Evolutionary conservation across 2,888 invertebrate genomes (phyloP).

Genomic region (Trisateles emortualis): DNA sequence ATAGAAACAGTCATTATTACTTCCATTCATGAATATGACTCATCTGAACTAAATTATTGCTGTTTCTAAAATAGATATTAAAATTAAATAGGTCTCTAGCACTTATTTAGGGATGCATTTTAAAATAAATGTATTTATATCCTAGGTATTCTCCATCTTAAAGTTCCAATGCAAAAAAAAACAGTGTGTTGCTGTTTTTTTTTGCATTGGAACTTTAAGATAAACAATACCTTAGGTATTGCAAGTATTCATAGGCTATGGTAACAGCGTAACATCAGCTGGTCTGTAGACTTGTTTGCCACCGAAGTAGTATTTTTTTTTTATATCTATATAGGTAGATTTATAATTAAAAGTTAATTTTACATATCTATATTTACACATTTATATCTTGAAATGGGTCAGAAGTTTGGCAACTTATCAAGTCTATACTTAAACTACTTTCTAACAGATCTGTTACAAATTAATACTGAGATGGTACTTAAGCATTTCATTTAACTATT

Average conservation of each 20-base stretch:
- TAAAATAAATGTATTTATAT: too few relatives aligned
- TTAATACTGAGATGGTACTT: constrained; percentile 16
- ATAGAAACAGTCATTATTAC: constrained; percentile 6
- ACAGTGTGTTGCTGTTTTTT: too few relatives aligned
- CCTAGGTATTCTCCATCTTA: too few relatives aligned
- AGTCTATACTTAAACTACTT: constrained; percentile 50
- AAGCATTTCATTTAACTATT: not conserved
- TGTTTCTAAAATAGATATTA: not conserved
- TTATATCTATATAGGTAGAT: constrained; percentile 15
- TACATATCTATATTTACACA: constrained; percentile 39
- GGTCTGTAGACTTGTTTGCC: too few relatives aligned
- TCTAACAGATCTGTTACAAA: constrained; percentile 27
- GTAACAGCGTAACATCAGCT: too few relatives aligned
- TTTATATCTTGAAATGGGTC: constrained; percentile 63
- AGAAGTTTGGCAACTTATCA: constrained; percentile 70
- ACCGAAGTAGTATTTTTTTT: too few relatives aligned
- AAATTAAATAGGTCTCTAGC: too few relatives aligned
- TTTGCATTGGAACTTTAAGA: too few relatives aligned
- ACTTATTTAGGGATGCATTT: too few relatives aligned
- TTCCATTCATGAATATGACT: constrained; percentile 29
- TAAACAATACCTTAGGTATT: too few relatives aligned
- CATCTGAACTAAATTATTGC: constrained; percentile 13
- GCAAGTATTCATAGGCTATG: too few relatives aligned
- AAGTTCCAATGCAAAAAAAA: too few relatives aligned
- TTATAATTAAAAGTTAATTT: constrained; percentile 36